These are phyloP conservation scores for Casuarius casuarius DNA, from an alignment of 2,113 vertebrate genomes.

Conservation along the genomic window DNA sequence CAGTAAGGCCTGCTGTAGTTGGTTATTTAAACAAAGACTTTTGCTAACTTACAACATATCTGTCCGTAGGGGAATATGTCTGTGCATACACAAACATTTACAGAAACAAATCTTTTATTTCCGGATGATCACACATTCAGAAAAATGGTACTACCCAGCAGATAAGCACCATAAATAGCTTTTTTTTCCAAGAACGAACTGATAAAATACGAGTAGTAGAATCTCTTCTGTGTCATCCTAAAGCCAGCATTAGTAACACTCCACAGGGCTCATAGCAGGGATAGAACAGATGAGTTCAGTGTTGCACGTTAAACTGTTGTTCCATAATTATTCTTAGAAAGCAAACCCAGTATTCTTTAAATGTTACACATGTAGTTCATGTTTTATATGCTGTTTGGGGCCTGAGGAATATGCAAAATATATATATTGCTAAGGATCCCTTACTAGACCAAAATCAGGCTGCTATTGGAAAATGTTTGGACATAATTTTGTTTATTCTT, in stretches of 20 bases:
- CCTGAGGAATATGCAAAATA: not conserved
- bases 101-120: not conserved
- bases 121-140: not conserved
- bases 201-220: not conserved
- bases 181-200: not conserved
- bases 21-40: not conserved
- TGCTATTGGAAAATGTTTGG: not conserved
- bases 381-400: not conserved
- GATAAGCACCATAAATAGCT: not conserved
- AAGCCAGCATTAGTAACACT: constrained; percentile 2
- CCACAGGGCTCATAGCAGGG: not conserved
- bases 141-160: not conserved
- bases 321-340: not conserved
- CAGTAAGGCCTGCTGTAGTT: not conserved
- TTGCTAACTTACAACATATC: not conserved
- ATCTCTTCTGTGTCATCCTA: not conserved
- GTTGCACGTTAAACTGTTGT: not conserved
- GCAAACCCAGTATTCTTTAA: not conserved
- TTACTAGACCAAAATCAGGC: not conserved
- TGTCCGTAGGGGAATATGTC: not conserved
- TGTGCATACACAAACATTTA: accelerated
- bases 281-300: not conserved
- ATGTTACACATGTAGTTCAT: not conserved
- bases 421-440: not conserved
- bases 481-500: not conserved